phyloP scores from a whole-genome alignment of 2,888 invertebrate species.

The Ochropleura leucogaster region DNA sequence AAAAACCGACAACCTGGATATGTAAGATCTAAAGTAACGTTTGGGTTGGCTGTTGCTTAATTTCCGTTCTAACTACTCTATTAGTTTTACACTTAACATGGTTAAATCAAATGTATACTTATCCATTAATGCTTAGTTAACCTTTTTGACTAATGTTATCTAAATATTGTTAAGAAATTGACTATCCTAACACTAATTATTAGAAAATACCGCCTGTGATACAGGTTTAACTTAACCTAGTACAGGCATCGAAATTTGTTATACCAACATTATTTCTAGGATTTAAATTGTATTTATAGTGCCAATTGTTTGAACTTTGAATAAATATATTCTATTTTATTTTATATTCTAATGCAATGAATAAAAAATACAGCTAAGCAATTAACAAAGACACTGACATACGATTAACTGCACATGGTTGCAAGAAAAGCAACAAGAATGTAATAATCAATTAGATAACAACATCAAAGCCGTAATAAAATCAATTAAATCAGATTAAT shows the following conservation, averaged over 20 bases:
- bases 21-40: background rate
- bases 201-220: too few relatives aligned
- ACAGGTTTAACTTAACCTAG: too few relatives aligned
- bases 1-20: too few relatives aligned
- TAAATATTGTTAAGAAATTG: too few relatives aligned
- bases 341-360: background rate
- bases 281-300: too few relatives aligned
- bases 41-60: background rate
- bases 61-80: background rate
- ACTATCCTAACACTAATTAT: too few relatives aligned
- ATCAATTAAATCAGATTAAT: constrained; percentile 10
- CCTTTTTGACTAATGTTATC: too few relatives aligned
- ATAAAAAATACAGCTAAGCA: background rate
- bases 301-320: too few relatives aligned
- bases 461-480: background rate
- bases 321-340: too few relatives aligned
- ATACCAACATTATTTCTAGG: too few relatives aligned
- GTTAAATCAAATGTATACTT: background rate
- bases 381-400: background rate
- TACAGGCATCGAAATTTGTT: too few relatives aligned
- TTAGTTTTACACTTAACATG: background rate
- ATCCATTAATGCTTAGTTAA: too few relatives aligned
- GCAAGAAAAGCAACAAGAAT: constrained; percentile 5
- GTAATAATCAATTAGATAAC: constrained; percentile 10
- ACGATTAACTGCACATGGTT: constrained; percentile 1